Evolutionary conservation across 2,888 invertebrate species (phyloP).

Genomic region (Dioctria rufipes): DNA sequence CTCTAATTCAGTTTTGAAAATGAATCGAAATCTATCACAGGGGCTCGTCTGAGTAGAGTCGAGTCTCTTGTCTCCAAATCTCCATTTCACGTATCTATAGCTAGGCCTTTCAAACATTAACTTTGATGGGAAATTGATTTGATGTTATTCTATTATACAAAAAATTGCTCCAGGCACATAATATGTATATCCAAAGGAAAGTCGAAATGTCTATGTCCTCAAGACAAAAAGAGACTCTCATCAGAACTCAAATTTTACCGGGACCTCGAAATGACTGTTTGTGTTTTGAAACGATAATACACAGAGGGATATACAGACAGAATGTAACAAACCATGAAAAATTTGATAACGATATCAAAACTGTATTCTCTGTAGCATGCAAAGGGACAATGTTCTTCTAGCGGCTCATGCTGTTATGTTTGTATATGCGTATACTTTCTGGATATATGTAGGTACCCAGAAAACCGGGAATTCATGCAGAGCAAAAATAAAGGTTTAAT

Average conservation of each 20-base stretch:
- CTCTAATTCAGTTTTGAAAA: too few relatives aligned
- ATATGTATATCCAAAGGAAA: too few relatives aligned
- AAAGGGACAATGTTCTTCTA: slow-evolving; percentile 32
- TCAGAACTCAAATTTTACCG: not conserved
- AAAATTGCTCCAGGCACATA: slow-evolving; percentile 7
- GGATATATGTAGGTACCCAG: not conserved
- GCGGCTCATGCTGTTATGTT: slow-evolving; percentile 21
- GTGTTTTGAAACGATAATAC: not conserved
- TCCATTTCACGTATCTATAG: too few relatives aligned
- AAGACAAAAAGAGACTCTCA: too few relatives aligned
- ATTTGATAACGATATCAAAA: slow-evolving; percentile 50
- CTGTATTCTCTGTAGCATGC: slow-evolving; percentile 33
- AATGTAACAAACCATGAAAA: slow-evolving; percentile 38
- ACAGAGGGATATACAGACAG: not conserved
- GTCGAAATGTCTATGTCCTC: too few relatives aligned
- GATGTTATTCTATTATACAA: slow-evolving; percentile 28
- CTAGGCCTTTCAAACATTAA: slow-evolving; percentile 1
- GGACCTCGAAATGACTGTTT: slow-evolving; percentile 34
- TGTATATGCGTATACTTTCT: not conserved
- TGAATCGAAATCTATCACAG: too few relatives aligned
- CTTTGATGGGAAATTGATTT: slow-evolving; percentile 39
- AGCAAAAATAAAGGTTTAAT: slow-evolving; percentile 44
- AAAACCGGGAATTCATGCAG: not conserved
- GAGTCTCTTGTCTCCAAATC: too few relatives aligned
- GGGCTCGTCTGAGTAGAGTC: too few relatives aligned